Evolutionary conservation across 2,888 invertebrate species (phyloP).

Genomic region (Deilephila elpenor): DNA sequence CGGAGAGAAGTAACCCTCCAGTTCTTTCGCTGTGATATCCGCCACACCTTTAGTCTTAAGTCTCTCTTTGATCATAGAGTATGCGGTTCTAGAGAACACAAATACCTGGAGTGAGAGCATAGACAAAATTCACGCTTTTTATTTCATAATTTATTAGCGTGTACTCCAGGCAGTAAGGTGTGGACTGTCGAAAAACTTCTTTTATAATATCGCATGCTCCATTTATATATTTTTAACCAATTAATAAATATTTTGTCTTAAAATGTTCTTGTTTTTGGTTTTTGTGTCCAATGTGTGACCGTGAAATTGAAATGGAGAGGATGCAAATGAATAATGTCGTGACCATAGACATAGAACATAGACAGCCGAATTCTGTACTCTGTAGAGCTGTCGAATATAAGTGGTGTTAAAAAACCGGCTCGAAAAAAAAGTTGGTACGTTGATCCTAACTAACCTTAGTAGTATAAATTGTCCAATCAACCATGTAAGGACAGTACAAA

Average conservation of each 20-base stretch:
- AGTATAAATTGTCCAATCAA: too few species aligned
- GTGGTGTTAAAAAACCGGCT: too few species aligned
- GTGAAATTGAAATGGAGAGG: constrained; percentile 20
- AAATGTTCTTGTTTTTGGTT: background rate
- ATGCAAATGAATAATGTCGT: constrained; percentile 1
- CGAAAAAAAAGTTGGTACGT: too few species aligned
- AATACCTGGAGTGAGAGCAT: constrained; percentile 89
- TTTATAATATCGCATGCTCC: constrained; percentile 8
- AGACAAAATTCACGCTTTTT: constrained; percentile 55
- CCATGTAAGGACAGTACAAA: too few species aligned
- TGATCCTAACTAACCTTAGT: too few species aligned
- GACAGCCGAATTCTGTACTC: too few species aligned
- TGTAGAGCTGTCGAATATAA: too few species aligned
- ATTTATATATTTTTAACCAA: background rate
- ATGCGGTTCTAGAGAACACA: constrained; percentile 93
- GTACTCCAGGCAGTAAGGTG: constrained; percentile 50
- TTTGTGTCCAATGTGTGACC: constrained; percentile 8
- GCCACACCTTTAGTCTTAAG: constrained; percentile 91
- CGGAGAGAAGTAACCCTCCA: constrained; percentile 93
- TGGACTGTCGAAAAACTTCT: constrained; percentile 51
- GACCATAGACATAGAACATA: too few species aligned
- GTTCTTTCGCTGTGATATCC: constrained; percentile 89
- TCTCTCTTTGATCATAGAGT: constrained; percentile 92
- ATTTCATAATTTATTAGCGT: constrained; percentile 40
- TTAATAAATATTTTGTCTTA: background rate